Percentiles rank a stretch among this genome's conserved stretches.
phyloP scores from a whole-genome alignment of 1,140 invertebrate species.

The Thaumatotibia leucotreta region DNA sequence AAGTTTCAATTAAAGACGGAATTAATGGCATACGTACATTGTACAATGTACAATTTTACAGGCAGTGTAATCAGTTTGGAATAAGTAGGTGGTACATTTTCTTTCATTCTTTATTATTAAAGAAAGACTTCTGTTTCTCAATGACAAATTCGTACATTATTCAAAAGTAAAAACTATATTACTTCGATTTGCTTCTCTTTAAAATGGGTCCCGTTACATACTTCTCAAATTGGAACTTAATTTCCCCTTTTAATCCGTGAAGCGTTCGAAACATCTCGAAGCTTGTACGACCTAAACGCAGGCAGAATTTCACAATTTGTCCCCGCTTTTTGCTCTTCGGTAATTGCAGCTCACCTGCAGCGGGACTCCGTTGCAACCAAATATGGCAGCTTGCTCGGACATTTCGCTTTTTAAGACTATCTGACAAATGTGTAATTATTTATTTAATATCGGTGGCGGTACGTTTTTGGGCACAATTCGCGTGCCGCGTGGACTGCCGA shows the following conservation, averaged over 20 bases:
- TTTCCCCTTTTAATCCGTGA: not conserved
- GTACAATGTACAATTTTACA: too few relatives aligned
- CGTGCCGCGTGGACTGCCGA: constrained; percentile 38
- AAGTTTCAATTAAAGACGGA: too few relatives aligned
- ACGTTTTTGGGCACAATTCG: constrained; percentile 63
- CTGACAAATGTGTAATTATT: constrained; percentile 75
- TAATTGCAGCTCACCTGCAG: constrained; percentile 66
- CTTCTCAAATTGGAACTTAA: not conserved
- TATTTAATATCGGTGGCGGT: constrained; percentile 63
- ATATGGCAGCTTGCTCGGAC: constrained; percentile 52
- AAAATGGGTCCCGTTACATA: too few relatives aligned
- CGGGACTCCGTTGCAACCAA: constrained; percentile 46
- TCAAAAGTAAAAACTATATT: too few relatives aligned
- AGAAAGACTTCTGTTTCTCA: too few relatives aligned
- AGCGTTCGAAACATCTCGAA: not conserved
- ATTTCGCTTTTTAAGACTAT: constrained; percentile 62
- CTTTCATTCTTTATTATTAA: too few relatives aligned
- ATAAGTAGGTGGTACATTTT: too few relatives aligned
- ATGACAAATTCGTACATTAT: too few relatives aligned
- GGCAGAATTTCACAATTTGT: constrained; percentile 69
- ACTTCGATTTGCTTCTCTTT: too few relatives aligned
- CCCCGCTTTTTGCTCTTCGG: constrained; percentile 57
- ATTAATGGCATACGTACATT: too few relatives aligned
- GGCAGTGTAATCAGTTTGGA: too few relatives aligned
- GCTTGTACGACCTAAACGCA: constrained; percentile 24